These are phyloP conservation scores for Apocheima hispidaria DNA, from an alignment of 2,888 invertebrate species.

Conservation along the genomic window DNA sequence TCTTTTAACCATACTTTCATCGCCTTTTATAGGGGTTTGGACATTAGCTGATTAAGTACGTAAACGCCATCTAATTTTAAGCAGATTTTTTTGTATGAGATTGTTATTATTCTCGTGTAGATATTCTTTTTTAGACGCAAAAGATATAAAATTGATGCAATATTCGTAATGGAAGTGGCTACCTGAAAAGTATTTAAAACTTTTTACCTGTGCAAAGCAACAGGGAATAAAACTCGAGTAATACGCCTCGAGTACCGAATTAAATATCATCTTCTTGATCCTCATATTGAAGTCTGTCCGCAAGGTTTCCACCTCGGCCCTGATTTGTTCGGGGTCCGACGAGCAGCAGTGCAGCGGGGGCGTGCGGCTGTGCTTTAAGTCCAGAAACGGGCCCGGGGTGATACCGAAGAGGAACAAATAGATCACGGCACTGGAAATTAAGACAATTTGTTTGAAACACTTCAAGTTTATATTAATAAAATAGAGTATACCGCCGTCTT, in stretches of 20 bases:
- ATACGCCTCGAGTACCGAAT: conserved; percentile 94
- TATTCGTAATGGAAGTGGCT: too few species aligned
- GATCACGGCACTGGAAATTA: conserved; percentile 87
- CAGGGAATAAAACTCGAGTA: conserved; percentile 96
- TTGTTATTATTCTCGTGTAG: too few species aligned
- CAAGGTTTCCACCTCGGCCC: conserved; percentile 94
- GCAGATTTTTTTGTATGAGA: too few species aligned
- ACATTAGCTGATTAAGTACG: too few species aligned
- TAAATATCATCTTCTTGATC: conserved; percentile 95
- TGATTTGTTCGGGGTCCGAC: conserved; percentile 88
- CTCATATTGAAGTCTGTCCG: conserved; percentile 95
- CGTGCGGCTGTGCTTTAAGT: conserved; percentile 81
- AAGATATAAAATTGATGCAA: too few species aligned
- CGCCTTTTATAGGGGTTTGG: too few species aligned
- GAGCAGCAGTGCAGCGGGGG: conserved; percentile 92
- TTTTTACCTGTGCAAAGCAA: conserved; percentile 93
- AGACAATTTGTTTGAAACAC: neutral
- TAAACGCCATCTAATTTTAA: too few species aligned
- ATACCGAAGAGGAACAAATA: conserved; percentile 94
- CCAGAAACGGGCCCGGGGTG: conserved; percentile 91
- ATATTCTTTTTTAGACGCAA: neutral
- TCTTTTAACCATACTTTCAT: too few species aligned
- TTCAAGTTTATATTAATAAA: neutral
- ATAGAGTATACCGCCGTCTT: too few species aligned
- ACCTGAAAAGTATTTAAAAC: neutral